These are phyloP conservation scores for Chionoecetes opilio DNA, from an alignment of 1,140 invertebrate species.

Conservation along the genomic window DNA sequence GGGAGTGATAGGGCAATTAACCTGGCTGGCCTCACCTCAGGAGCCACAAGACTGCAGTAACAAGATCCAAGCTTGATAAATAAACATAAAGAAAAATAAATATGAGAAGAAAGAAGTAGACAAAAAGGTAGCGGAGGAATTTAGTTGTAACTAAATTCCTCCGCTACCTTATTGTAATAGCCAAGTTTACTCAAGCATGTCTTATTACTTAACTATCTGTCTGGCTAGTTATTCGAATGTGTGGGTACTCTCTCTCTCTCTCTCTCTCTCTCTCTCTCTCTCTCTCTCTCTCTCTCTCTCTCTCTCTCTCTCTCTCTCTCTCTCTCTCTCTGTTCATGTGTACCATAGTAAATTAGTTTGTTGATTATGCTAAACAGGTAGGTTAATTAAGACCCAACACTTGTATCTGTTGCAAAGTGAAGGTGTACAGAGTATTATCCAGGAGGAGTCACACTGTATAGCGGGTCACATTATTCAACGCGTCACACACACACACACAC, in stretches of 20 bases:
- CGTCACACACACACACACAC: not conserved
- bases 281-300: constrained; percentile 22
- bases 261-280: constrained; percentile 27
- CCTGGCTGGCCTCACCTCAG: not conserved
- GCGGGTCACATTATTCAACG: not conserved
- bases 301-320: constrained; percentile 8
- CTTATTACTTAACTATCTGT: not conserved
- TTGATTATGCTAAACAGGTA: not conserved
- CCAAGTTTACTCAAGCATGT: not conserved
- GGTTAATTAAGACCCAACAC: not conserved
- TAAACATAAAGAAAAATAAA: not conserved
- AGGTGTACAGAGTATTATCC: not conserved
- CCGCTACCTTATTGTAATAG: too few relatives aligned
- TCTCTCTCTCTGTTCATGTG: not conserved
- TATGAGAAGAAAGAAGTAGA: not conserved
- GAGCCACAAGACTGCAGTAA: not conserved
- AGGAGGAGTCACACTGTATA: too few relatives aligned
- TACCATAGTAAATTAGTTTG: not conserved
- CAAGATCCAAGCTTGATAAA: not conserved
- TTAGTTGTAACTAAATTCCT: not conserved
- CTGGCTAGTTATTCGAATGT: not conserved
- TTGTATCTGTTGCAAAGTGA: not conserved
- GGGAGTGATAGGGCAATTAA: not conserved
- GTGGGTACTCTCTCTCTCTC: constrained; percentile 22
- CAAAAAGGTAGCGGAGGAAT: not conserved